These are phyloP conservation scores for Ptychodera flava DNA, from an alignment of 35 echinoderm and acorn worm genomes.

Conservation along the genomic window DNA sequence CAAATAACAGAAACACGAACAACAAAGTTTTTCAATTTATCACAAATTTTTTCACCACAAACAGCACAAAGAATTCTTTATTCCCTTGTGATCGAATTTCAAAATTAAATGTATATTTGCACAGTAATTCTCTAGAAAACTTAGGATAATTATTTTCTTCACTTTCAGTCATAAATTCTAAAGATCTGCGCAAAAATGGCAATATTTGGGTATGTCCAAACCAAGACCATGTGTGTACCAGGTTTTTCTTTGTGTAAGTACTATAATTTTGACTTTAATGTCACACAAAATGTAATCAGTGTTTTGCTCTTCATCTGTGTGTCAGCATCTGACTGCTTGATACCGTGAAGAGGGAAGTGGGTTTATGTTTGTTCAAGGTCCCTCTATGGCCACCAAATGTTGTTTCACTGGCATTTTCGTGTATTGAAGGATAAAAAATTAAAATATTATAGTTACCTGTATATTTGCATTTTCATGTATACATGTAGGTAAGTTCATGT, in stretches of 20 bases:
- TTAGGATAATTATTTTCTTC: too few relatives aligned
- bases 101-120: too few relatives aligned
- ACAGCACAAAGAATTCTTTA: too few relatives aligned
- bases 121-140: too few relatives aligned
- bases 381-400: neutral
- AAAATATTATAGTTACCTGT: too few relatives aligned
- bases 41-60: too few relatives aligned
- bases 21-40: too few relatives aligned
- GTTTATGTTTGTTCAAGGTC: neutral
- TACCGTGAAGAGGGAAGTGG: neutral
- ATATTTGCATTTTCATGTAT: too few relatives aligned
- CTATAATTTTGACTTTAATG: too few relatives aligned
- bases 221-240: constrained; percentile 92
- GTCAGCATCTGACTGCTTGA: neutral
- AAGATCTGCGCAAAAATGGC: constrained; percentile 85
- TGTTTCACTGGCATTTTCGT: neutral
- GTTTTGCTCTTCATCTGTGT: neutral
- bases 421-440: neutral
- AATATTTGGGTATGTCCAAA: constrained; percentile 97
- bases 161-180: constrained; percentile 84
- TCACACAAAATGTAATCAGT: too few relatives aligned
- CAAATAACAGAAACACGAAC: too few relatives aligned
- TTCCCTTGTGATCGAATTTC: too few relatives aligned
- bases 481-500: neutral
- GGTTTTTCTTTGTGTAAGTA: constrained; percentile 99